Evolutionary conservation across 2,888 invertebrate species (phyloP).

Genomic region (Polymixis lichenea): DNA sequence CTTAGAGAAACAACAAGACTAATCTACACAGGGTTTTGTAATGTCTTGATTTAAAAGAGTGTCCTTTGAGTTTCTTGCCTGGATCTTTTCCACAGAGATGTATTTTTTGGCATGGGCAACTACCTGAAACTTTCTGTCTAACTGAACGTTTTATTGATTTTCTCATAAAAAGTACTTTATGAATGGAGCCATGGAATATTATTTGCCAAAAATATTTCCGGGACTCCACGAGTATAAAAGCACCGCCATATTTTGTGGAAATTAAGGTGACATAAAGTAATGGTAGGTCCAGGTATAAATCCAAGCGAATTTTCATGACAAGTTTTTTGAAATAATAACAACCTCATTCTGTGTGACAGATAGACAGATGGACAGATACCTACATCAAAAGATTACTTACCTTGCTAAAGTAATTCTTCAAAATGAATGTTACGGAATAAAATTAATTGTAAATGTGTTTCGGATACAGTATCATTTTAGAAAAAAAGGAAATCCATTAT

Average conservation of each 20-base stretch:
- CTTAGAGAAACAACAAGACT: too few species aligned
- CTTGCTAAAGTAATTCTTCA: not conserved
- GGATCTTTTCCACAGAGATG: too few species aligned
- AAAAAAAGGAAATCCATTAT: not conserved
- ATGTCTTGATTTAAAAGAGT: too few species aligned
- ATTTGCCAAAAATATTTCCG: conserved; percentile 7
- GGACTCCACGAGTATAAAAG: conserved; percentile 8
- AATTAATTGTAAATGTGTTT: not conserved
- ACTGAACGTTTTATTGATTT: not conserved
- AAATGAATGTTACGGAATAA: not conserved
- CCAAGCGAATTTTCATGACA: conserved; percentile 11
- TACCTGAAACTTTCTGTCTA: too few species aligned
- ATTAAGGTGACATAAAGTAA: conserved; percentile 46
- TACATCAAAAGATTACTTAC: not conserved
- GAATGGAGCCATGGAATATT: not conserved
- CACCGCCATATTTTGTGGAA: conserved; percentile 15
- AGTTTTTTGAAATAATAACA: conserved; percentile 28
- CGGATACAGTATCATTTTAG: not conserved
- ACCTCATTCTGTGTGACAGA: conserved; percentile 9
- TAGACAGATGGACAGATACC: not conserved
- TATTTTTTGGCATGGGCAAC: too few species aligned
- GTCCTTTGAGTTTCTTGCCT: too few species aligned
- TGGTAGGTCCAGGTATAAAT: conserved; percentile 38
- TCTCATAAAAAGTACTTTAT: not conserved
- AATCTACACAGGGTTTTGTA: too few species aligned